Evolutionary conservation across 2,113 vertebrate genomes (phyloP).

Genomic region (Xiphias gladius): DNA sequence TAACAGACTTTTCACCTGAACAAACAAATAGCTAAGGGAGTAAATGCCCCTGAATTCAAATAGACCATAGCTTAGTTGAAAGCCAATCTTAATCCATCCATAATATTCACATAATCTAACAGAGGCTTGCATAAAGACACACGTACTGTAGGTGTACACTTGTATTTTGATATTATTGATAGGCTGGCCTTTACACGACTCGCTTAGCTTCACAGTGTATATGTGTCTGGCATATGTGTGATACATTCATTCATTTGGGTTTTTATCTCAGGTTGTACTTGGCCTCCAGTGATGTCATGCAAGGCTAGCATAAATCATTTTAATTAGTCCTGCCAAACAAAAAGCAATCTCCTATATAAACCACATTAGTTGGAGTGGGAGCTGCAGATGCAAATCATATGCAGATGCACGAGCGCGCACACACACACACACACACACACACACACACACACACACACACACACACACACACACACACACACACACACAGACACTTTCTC

Average conservation of each 20-base stretch:
- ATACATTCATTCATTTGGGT: conserved; percentile 67
- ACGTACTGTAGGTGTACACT: neutral
- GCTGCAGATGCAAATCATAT: conserved; percentile 17
- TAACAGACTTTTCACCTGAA: neutral
- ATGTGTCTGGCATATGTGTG: conserved; percentile 39
- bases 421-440: conserved; percentile 21
- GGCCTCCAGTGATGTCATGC: conserved; percentile 61
- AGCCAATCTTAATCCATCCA: too few species aligned
- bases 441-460: conserved; percentile 1
- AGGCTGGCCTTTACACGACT: neutral
- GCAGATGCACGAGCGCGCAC: too few species aligned
- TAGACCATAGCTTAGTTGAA: neutral
- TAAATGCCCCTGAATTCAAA: neutral
- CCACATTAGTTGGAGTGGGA: conserved; percentile 40
- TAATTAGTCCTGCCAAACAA: conserved; percentile 68
- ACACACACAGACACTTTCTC: too few species aligned
- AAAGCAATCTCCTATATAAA: conserved; percentile 56
- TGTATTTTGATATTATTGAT: neutral
- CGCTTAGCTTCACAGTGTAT: neutral
- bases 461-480: too few species aligned
- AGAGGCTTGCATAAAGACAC: neutral
- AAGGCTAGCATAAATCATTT: conserved; percentile 70
- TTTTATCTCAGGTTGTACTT: conserved; percentile 32
- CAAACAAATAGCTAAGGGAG: neutral
- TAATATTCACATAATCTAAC: neutral